These are phyloP conservation scores for Barypeithes pellucidus DNA, from an alignment of 2,888 invertebrate species.

Conservation along the genomic window DNA sequence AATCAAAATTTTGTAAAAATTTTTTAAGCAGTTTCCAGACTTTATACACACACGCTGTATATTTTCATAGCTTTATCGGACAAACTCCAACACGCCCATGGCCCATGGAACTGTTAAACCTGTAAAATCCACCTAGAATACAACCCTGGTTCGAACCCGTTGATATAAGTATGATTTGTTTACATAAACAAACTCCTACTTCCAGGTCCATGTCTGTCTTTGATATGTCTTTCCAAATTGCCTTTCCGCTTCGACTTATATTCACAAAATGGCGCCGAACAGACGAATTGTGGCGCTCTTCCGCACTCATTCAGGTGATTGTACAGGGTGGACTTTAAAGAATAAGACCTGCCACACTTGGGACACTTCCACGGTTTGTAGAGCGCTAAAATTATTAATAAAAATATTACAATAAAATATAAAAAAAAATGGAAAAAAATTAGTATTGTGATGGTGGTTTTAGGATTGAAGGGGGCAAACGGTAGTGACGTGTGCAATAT, in stretches of 20 bases:
- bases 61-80: too few species aligned
- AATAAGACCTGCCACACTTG: slow-evolving; percentile 47
- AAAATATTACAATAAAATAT: neutral
- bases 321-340: slow-evolving; percentile 51
- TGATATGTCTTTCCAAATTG: slow-evolving; percentile 85
- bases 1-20: too few species aligned
- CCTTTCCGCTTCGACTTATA: slow-evolving; percentile 88
- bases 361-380: slow-evolving; percentile 39
- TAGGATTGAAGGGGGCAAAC: neutral
- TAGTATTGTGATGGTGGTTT: neutral
- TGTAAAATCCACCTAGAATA: too few species aligned
- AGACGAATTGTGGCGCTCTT: slow-evolving; percentile 78
- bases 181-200: neutral
- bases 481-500: neutral
- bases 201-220: slow-evolving; percentile 30
- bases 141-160: too few species aligned
- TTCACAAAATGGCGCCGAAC: slow-evolving; percentile 83
- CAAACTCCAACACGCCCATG: too few species aligned
- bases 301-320: slow-evolving; percentile 70
- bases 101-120: too few species aligned
- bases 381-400: neutral
- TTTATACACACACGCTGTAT: too few species aligned
- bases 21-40: too few species aligned
- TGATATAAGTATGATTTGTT: neutral
- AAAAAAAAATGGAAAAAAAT: neutral